Base-by-base conservation (phyloP, 2,888 invertebrate species). In the Aporophyla lueneburgensis region DNA sequence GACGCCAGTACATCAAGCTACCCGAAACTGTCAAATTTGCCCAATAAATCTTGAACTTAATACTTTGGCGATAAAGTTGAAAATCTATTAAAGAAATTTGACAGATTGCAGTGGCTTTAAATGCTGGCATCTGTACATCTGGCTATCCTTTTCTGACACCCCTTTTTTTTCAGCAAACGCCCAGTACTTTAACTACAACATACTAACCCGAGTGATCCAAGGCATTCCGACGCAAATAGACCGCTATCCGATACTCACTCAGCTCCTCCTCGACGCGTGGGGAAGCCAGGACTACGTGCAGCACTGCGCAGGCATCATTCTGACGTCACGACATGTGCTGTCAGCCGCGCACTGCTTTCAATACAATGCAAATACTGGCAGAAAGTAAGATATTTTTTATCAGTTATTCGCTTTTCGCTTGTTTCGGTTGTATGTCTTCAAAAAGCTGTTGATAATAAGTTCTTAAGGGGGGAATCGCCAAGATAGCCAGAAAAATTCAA, bases 261-360 rank as follows among this genome's bases (percentile, higher is more conserved):
- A 96, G 79, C 87, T 96, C 14, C 84, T 96, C 14, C 87, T 95
- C 2, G 96, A 95, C 76, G 90, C 93, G 0, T 95, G 94, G 94
- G 96, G 93, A n/a, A 91, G 87, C 6, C 92, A 92, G 61, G 91
- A 95, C 27, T 96, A 83, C 82, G 85, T 88, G 9, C 96, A 96
- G 80, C 93, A 96, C 75, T 96, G 96, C 81, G 96, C 96, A 0
- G 96, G 96, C 58, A 93, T 95, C 40, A 94, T 96, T 46, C 83
- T 96, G 33, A 96, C 96, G 0, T 91, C 95, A 0, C 91, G 93
- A 0, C 96, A 96, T 76, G 91, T 96, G 16, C 89, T 96, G 73
- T 95, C 96, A 0, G 92, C 96, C 0, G 96, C 96, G 0, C 96
- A 96, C 73, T 96, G 96, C 81, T 96, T 94, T 79, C 96, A 95